Conservation (phyloP, 2,888 invertebrate species). For the Norana najaformis region DNA sequence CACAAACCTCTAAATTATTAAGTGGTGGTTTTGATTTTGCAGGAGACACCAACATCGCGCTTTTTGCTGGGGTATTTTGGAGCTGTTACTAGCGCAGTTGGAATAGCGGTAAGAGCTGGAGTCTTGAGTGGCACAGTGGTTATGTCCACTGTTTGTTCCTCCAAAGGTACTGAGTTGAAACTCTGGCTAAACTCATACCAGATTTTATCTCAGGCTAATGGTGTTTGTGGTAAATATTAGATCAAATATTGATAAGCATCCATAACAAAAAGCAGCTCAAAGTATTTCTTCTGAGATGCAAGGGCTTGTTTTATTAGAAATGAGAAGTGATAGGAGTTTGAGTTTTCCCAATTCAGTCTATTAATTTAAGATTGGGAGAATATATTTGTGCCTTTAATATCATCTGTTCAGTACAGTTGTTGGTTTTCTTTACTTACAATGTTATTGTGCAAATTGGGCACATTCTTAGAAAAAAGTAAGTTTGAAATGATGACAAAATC, state of each 20-base stretch:
- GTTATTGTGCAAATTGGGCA: background rate
- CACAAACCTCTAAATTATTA: background rate
- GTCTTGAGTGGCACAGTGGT: background rate
- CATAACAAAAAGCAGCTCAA: too few relatives aligned
- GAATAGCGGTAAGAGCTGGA: constrained; percentile 60
- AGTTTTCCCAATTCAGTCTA: too few relatives aligned
- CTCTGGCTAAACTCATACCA: too few relatives aligned
- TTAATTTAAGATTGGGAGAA: too few relatives aligned
- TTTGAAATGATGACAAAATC: background rate
- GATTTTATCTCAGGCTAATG: too few relatives aligned
- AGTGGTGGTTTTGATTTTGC: background rate
- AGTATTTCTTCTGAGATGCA: too few relatives aligned
- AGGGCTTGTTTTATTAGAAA: too few relatives aligned
- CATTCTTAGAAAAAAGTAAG: background rate
- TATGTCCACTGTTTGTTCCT: background rate
- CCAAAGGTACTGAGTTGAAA: background rate
- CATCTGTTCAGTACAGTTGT: too few relatives aligned
- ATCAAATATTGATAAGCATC: background rate
- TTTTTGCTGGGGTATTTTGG: constrained; percentile 64
- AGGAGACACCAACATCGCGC: constrained; percentile 59
- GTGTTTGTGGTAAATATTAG: background rate
- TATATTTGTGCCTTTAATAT: too few relatives aligned
- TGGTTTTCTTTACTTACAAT: background rate
- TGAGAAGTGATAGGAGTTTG: too few relatives aligned
- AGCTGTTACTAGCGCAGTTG: constrained; percentile 64